These are phyloP conservation scores for Petroica traversi DNA, from an alignment of 2,113 vertebrate genomes.

Conservation along the genomic window DNA sequence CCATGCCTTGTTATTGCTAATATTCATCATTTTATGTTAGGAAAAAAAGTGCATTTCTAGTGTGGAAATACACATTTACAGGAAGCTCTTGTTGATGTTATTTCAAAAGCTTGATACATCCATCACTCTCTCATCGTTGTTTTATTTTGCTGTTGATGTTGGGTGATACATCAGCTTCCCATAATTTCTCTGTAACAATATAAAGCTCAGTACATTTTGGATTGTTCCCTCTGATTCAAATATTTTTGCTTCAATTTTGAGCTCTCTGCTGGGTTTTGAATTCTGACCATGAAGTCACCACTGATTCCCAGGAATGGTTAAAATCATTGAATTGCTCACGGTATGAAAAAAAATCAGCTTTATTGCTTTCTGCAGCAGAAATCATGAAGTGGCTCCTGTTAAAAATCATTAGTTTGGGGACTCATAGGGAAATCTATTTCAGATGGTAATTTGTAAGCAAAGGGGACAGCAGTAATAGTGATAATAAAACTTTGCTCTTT, in stretches of 20 bases:
- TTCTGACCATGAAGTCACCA: background rate
- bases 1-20: background rate
- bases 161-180: background rate
- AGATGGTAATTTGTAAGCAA: background rate
- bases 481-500: background rate
- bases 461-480: background rate
- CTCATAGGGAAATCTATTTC: background rate
- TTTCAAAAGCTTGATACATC: background rate
- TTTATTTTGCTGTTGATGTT: background rate
- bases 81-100: background rate
- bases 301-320: background rate
- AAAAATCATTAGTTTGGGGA: background rate
- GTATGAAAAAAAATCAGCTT: background rate
- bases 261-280: background rate
- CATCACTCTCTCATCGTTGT: background rate
- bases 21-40: background rate
- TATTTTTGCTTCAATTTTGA: constrained; percentile 6
- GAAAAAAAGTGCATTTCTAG: background rate
- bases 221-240: background rate
- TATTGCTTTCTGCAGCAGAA: background rate
- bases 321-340: background rate
- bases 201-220: background rate
- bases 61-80: background rate
- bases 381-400: background rate
- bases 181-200: background rate